Conservation (phyloP, 2,888 invertebrate species). For the Andrena marginata region DNA sequence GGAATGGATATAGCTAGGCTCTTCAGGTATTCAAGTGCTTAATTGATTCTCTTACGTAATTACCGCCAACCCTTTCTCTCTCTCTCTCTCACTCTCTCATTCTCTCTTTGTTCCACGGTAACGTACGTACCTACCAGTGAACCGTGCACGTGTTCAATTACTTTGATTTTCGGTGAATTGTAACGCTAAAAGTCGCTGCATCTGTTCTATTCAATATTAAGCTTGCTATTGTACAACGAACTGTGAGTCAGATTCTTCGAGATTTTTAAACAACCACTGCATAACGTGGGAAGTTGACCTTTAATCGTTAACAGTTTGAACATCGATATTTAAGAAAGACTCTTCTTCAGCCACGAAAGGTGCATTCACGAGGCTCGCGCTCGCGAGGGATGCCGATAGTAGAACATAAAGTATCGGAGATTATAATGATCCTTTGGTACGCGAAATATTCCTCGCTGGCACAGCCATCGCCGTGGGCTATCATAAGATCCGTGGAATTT, state of each 20-base stretch:
- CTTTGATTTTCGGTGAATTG: background rate
- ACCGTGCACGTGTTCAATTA: background rate
- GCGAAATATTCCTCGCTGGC: slow-evolving; percentile 6
- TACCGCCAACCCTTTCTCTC: slow-evolving; percentile 64
- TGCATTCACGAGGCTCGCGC: slow-evolving; percentile 56
- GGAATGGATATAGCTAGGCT: slow-evolving; percentile 64
- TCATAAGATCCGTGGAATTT: background rate
- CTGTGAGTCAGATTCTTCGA: background rate
- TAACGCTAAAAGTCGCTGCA: background rate
- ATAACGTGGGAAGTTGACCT: background rate
- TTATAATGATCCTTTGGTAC: slow-evolving; percentile 34
- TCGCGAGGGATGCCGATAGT: slow-evolving; percentile 36
- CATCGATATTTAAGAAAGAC: background rate
- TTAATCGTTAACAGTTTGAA: background rate
- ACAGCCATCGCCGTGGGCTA: background rate
- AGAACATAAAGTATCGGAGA: slow-evolving; percentile 45
- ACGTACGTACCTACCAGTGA: background rate
- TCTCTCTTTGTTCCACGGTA: background rate
- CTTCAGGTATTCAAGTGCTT: slow-evolving; percentile 72
- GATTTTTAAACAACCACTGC: background rate
- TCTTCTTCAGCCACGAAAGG: slow-evolving; percentile 18
- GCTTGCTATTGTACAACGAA: background rate
- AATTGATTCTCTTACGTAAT: slow-evolving; percentile 79
- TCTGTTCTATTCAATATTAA: too few species aligned
- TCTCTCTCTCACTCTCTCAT: background rate